Evolutionary conservation across 2,797 vertebrate genomes (phyloP), one percentile per base, ranked within the genome.

Genomic region (Schizopygopsis malacanthus): DNA sequence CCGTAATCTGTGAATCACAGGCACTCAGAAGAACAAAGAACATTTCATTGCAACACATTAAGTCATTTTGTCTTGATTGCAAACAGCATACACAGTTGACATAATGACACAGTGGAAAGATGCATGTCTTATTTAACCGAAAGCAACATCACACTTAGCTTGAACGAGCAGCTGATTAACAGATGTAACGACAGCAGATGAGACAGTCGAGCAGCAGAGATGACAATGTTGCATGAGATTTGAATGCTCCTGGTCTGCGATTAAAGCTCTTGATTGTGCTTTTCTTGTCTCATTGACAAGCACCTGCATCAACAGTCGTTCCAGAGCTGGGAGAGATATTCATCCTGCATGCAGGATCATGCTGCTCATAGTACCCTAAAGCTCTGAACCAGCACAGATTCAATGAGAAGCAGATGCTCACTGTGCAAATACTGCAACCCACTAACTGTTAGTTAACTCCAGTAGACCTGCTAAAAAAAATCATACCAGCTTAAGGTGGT

Each of bases 321-420:
- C 39, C 1, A 2, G 81, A 63, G 87, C 84, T 79, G 56, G n/a
- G 37, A 72, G 82, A 88, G 73, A 67, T 82, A 88, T 90, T 85
- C 87, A 45, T 75, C 83, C 63, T 88, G 88, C 89, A 78, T 90
- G 72, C 86, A 56, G n/a, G 85, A 81, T 92, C 89, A 90, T 56
- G 86, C 87, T 20, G 50, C 33, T 89, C 81, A 80, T 75, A 52
- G 82, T 71, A 41, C 84, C 84, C 87, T 70, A 65, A 79, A 87
- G 88, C 89, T 88, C 56, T 80, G 89, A 87, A 82, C 81, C 88
- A 81, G 89, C 84, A 88, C 75, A 43, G 45, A n/a, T 87, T 89
- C 92, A 93, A 94, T 87, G 52, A 6, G 22, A 73, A 91, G 85
- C 93, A 93, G 4, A 88, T 93, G 92, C 89, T 77, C 2, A 15